Base-by-base conservation (phyloP, 1,140 invertebrate species). In the Whitmania pigra region DNA sequence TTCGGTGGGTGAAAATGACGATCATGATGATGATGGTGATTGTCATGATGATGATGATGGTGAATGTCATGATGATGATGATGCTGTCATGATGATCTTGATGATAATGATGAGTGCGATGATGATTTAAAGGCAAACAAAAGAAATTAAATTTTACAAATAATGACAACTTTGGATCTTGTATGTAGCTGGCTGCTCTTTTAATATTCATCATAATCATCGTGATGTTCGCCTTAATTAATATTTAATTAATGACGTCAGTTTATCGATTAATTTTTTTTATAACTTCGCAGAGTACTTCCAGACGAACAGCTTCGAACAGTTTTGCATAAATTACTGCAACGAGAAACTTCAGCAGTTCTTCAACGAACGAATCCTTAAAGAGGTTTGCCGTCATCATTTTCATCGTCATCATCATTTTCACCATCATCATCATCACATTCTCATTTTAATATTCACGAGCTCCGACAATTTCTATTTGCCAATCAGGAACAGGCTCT, bases 331-430 rank as follows among this genome's bases (percentile, higher is more conserved):
- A 77, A 98, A 98, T 83, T 98, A 97, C 82, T 94, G 94, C 0
- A 99, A 99, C 80, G 95, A 99, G 82, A 98, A 98, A 82, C 86
- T 99, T 3, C 95, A 99, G 80, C 96, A 96, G 84, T 97, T 97
- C 84, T 93, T 93, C 81, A 94, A 83, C 76, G 79, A 81, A 67
- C 76, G 82, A 69, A 82, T 83, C 69, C 76, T 83, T 6, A 82
- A 82, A 74, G 81, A 83, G 77, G 81, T 81, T 60, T n/a, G 53
- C 13, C 0, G 0, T 63, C 57, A 15, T 63, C 25, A 6, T 63
- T 15, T 7, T 63, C 57, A 3, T 63, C 57, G 3, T 63, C 57
- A 4, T 63, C 57, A 4, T 31, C 29, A 4, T 31, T 18, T 1
- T 63, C 57, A 0, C 22, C 57, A 4, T n/a, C 57, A 4, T 63